Conservation (phyloP, 1,140 invertebrate species). For the Heliothis subflexa region DNA sequence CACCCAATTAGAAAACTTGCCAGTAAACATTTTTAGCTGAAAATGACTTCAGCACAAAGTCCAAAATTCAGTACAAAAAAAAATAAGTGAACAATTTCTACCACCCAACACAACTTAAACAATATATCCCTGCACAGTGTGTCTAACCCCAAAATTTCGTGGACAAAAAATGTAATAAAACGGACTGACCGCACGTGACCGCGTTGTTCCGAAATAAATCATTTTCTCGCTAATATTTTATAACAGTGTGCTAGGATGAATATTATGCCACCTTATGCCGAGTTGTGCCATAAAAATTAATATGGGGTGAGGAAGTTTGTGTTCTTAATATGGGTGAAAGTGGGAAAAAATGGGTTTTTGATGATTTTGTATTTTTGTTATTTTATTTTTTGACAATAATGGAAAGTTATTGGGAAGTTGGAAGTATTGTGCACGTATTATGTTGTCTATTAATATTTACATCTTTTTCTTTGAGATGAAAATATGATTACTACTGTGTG, state of each 20-base stretch:
- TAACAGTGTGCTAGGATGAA: constrained; percentile 60
- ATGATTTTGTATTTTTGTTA: too few species aligned
- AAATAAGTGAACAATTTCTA: background rate
- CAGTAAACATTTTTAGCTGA: too few species aligned
- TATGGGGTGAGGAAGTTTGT: constrained; percentile 54
- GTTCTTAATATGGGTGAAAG: background rate
- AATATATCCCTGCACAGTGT: constrained; percentile 43
- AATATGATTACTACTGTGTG: too few species aligned
- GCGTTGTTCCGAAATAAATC: constrained; percentile 48
- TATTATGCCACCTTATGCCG: constrained; percentile 58
- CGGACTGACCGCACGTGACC: constrained; percentile 71
- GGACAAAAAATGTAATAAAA: constrained; percentile 76
- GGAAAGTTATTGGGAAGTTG: too few species aligned
- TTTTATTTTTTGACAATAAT: too few species aligned
- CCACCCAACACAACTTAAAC: constrained; percentile 23
- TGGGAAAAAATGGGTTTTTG: background rate
- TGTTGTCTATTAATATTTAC: too few species aligned
- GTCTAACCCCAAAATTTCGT: constrained; percentile 7
- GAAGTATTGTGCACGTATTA: too few species aligned
- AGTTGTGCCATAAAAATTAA: constrained; percentile 75
- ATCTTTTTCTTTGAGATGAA: too few species aligned
- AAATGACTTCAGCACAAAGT: too few species aligned
- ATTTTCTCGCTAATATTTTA: constrained; percentile 68
- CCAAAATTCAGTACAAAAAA: background rate
- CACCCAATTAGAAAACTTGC: too few species aligned